Conservation (phyloP, 2,113 vertebrate genomes). For the Pedetes capensis region DNA sequence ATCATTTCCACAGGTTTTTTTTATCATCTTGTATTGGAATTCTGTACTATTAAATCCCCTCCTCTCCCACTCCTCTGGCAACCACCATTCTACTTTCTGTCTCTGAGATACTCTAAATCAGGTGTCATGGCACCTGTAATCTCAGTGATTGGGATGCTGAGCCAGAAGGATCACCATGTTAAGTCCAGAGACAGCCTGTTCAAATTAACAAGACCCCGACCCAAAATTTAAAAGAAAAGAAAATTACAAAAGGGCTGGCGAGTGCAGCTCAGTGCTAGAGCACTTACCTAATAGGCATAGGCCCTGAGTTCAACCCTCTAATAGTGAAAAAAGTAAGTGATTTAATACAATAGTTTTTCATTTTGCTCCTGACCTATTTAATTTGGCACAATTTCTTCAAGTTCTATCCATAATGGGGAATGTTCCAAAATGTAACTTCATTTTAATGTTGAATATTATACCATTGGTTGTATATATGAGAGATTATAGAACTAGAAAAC, state of each 20-base stretch:
- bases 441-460: not conserved
- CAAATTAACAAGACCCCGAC: too few relatives aligned
- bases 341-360: not conserved
- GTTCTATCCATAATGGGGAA: not conserved
- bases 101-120: not conserved
- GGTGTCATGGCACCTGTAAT: too few relatives aligned
- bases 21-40: not conserved
- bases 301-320: too few relatives aligned
- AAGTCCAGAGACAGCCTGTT: too few relatives aligned
- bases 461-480: not conserved
- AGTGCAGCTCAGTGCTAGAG: too few relatives aligned
- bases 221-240: too few relatives aligned
- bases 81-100: not conserved
- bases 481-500: not conserved
- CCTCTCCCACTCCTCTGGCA: not conserved
- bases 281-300: too few relatives aligned
- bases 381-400: not conserved
- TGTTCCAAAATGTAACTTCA: not conserved
- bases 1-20: not conserved
- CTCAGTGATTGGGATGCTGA: too few relatives aligned
- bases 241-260: too few relatives aligned
- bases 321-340: too few relatives aligned
- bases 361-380: not conserved
- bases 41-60: not conserved
- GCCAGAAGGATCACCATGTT: too few relatives aligned